phyloP scores from a whole-genome alignment of 2,888 invertebrate species.

The Fragum whitleyi region DNA sequence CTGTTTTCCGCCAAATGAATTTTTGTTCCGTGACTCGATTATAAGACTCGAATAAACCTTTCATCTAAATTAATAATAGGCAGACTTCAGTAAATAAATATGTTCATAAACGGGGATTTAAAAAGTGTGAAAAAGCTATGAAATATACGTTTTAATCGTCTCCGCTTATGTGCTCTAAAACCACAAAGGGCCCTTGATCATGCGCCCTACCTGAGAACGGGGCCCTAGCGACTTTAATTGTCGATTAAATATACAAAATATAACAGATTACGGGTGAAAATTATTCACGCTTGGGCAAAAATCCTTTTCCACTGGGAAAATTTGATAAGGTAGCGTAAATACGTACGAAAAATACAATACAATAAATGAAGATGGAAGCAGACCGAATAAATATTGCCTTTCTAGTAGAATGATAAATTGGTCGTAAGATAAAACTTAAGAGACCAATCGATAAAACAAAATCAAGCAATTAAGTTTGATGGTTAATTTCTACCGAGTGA shows the following conservation, averaged over 20 bases:
- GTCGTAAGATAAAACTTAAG: no score
- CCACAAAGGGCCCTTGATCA: neutral
- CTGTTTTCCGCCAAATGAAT: neutral
- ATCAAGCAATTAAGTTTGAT: no score
- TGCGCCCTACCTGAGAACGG: neutral
- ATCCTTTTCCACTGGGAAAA: no score
- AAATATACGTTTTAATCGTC: neutral
- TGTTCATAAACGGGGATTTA: neutral
- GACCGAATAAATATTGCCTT: no score
- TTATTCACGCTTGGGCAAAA: no score
- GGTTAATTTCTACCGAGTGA: no score
- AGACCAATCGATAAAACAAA: no score
- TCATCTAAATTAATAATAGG: conserved; percentile 58
- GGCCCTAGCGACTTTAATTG: neutral
- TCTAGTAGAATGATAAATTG: no score
- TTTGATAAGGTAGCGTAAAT: no score
- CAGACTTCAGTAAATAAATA: conserved; percentile 28
- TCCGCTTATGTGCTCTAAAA: neutral
- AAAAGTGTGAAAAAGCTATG: conserved; percentile 1
- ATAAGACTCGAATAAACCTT: conserved; percentile 42
- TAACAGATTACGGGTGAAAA: neutral
- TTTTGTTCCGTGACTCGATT: neutral
- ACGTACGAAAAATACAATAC: no score
- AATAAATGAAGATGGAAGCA: no score
- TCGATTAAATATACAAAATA: neutral